Base-by-base conservation (phyloP, 2,113 vertebrate genomes). In the Otolemur garnettii region DNA sequence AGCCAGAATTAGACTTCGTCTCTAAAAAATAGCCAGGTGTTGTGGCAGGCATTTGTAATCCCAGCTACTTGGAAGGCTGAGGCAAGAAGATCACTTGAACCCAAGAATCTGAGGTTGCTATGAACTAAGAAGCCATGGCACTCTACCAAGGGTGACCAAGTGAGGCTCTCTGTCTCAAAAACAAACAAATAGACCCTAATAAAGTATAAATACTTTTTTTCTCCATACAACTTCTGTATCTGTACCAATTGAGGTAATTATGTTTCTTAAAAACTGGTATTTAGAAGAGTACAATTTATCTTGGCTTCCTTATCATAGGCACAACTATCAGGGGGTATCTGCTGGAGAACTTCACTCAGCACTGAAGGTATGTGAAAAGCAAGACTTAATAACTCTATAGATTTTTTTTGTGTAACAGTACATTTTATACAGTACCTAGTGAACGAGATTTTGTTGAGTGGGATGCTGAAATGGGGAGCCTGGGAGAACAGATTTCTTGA, bases 401-500 rank as follows among this genome's bases (percentile, higher is more conserved):
- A 35, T 91, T 96, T 83, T 83, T 87, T 82, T 83, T 91, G 7
- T 84, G 84, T 86, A 93, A 87, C 2, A 95, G 69, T 22, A 87
- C 60, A 50, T 85, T 94, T 89, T 90, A 77, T 92, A 93, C 78
- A 62, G 64, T 98, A 99, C 99, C 99, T 35, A 99, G 95, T 12
- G 98, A 97, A 55, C 93, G 96, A 55, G 96, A 85, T 95, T 99
- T 98, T 90, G 97, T 97, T 4, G 98, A 96, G 7, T 98, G 99
- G 22, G 98, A 69, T 72, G 98, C 98, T 9, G 98, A 98, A 87
- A 99, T 98, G 12, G 99, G 97, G 6, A 99, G 91, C 35, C 98
- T 98, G 0, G 99, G 99, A 10, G 99, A 99, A 13, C 98, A 98
- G 81, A 99, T 94, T 28, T 99, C 99, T 12, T 98, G 92, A 19